These are phyloP conservation scores for Erpornis zantholeuca DNA, from an alignment of 2,113 vertebrate species.

Conservation along the genomic window DNA sequence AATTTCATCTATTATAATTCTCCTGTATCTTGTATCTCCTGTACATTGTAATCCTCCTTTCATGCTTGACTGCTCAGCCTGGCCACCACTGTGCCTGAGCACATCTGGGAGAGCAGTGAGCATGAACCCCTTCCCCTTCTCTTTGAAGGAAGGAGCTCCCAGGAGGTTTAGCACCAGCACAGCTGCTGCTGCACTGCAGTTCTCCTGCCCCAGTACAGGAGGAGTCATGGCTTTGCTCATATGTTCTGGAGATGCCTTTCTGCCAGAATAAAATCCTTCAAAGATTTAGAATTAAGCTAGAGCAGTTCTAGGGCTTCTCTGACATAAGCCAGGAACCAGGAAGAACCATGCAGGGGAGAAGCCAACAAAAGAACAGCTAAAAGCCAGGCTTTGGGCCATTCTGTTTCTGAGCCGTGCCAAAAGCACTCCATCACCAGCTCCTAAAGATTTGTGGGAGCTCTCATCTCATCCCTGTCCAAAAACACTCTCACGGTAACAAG, in stretches of 20 bases:
- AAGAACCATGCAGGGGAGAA: neutral
- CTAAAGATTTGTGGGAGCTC: neutral
- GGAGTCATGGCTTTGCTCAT: neutral
- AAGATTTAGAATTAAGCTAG: neutral
- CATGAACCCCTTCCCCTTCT: neutral
- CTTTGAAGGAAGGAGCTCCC: neutral
- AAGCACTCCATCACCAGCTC: neutral
- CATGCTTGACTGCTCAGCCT: rapidly evolving
- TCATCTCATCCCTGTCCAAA: neutral
- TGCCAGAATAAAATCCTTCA: neutral
- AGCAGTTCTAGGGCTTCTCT: neutral
- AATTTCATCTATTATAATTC: neutral
- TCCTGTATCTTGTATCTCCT: neutral
- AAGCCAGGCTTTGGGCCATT: neutral
- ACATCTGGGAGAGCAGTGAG: neutral
- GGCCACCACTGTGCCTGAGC: neutral
- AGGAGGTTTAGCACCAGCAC: neutral
- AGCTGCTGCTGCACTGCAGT: neutral
- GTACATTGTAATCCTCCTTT: neutral
- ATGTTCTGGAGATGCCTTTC: neutral
- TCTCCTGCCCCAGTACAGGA: neutral
- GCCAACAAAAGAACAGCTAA: neutral
- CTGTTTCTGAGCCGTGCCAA: neutral
- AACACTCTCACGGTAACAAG: neutral
- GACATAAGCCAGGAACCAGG: neutral